phyloP scores from a whole-genome alignment of 2,888 invertebrate species.

The Catocala sponsa region DNA sequence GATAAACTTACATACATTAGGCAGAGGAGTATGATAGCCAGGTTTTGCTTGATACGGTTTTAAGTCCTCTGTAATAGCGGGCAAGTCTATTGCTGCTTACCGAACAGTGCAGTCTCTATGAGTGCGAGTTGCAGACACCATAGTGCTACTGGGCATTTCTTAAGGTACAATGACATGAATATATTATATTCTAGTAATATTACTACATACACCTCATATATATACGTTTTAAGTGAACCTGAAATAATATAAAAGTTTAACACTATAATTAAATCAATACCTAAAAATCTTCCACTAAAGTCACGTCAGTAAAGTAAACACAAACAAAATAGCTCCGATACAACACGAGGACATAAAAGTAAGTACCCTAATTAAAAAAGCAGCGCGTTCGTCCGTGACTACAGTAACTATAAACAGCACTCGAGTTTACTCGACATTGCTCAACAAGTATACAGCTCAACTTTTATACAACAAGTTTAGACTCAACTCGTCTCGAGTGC shows the following conservation, averaged over 20 bases:
- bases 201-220: too few relatives aligned
- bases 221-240: too few relatives aligned
- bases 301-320: constrained; percentile 6
- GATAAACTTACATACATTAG: too few relatives aligned
- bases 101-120: too few relatives aligned
- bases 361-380: constrained; percentile 46
- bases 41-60: too few relatives aligned
- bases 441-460: constrained; percentile 38
- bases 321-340: constrained; percentile 6
- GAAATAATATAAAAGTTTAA: background rate
- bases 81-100: too few relatives aligned
- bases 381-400: constrained; percentile 50
- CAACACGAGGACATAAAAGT: constrained; percentile 21
- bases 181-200: too few relatives aligned
- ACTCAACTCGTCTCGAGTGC: constrained; percentile 49
- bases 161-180: too few relatives aligned
- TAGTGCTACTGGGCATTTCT: too few relatives aligned
- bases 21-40: too few relatives aligned
- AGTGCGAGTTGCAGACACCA: too few relatives aligned
- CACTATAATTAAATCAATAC: background rate
- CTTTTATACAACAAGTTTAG: constrained; percentile 32
- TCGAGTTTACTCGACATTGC: constrained; percentile 11
- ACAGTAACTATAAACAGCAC: constrained; percentile 43
- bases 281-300: constrained; percentile 1
- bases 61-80: too few relatives aligned